Base-by-base conservation (phyloP, 1,140 invertebrate species). In the Drosophila sucinea region DNA sequence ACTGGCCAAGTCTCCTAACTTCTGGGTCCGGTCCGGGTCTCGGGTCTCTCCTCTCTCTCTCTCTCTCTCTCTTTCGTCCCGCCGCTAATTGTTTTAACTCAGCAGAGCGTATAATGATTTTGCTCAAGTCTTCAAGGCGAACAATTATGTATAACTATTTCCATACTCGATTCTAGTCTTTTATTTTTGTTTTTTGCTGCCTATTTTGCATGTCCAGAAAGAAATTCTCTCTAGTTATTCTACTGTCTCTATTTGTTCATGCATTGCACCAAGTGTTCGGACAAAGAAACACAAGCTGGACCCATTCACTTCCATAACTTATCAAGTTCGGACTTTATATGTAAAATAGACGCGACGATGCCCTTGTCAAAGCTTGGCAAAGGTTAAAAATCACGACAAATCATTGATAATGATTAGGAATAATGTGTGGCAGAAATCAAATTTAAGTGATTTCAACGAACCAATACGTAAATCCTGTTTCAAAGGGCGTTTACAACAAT, bases 151-250 rank as follows among this genome's bases (percentile, higher is more conserved):
- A 58, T 35, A 35, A 55, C 69, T 69, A 62, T 44, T 60, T 60
- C 32, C 29, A 23, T 60, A 35, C 30, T 32, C 35, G 10, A 33
- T 47, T 68, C 25, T 57, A 35, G 54, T 1, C 4, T 2, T 57
- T 8, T 44, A 17, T 33, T 25, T 5, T 63, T 17, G 17, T 17
- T 32, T 64, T 58, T 11, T 58, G 6, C 4, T 33, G 29, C 30
- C 74, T 60, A 58, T 40, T 38, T 44, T 74, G 60, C 67, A 41
- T 40, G 47, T 41, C 57, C 72, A 64, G 63, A 57, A 62, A 47
- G 35, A 54, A 32, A 38, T 32, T 30, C 47, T 58, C 41, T 74
- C 57, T 56, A 35, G 56, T 54, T 67, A 65, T 67, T 38, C 54
- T 17, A 17, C 17, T 32, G 54, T 35, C 23, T 0, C 27, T 4